These are phyloP conservation scores for Hirtodrosophila confusa DNA, from an alignment of 2,888 invertebrate genomes.

Conservation along the genomic window DNA sequence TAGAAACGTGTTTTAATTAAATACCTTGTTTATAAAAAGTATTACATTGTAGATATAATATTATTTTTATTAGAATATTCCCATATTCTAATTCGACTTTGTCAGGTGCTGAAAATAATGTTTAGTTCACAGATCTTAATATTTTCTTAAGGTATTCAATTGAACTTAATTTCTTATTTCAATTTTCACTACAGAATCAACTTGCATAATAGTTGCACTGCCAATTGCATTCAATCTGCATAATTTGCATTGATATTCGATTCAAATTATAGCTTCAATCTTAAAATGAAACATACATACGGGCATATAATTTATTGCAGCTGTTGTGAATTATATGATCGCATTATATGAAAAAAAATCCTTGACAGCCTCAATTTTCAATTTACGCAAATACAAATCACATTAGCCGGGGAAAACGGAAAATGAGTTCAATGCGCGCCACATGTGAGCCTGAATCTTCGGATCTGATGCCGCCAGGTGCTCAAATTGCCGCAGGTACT, in stretches of 20 bases:
- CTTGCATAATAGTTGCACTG: conserved; percentile 7
- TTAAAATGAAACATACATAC: conserved; percentile 9
- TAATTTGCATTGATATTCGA: conserved; percentile 18
- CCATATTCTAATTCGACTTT: too few species aligned
- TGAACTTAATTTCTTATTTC: neutral
- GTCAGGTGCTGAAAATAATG: too few species aligned
- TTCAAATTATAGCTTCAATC: conserved; percentile 18
- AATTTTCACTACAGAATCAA: neutral
- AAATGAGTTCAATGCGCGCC: conserved; percentile 45
- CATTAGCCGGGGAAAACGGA: conserved; percentile 61
- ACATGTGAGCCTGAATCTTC: conserved; percentile 28
- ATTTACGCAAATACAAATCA: conserved; percentile 64
- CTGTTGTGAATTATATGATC: conserved; percentile 34
- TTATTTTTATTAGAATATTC: too few species aligned
- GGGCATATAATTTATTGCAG: conserved; percentile 42
- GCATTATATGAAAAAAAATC: conserved; percentile 25
- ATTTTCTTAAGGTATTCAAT: neutral
- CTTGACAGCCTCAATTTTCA: conserved; percentile 64
- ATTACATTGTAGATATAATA: too few species aligned
- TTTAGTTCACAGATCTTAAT: too few species aligned
- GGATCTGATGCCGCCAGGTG: conserved; percentile 57
- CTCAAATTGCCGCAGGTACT: conserved; percentile 64
- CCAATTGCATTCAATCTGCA: conserved; percentile 17
- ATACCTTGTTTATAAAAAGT: too few species aligned
- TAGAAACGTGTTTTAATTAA: too few species aligned